A percentile compares a stretch with the other conserved stretches of the same genome.
phyloP scores from a whole-genome alignment of 2,113 vertebrate genomes.

The Lutjanus erythropterus region DNA sequence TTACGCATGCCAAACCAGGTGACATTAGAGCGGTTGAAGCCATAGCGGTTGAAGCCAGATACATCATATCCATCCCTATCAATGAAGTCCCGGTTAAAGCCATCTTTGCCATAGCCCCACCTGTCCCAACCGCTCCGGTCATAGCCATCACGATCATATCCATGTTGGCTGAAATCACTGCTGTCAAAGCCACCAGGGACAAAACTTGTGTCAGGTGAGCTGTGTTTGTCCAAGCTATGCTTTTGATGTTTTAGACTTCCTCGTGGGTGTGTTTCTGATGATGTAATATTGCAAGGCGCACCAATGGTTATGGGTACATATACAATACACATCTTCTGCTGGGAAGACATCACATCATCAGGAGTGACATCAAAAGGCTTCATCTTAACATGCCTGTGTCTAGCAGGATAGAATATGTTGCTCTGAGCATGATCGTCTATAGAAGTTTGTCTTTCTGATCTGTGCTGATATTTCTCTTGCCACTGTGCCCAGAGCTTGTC shows the following conservation, averaged over 20 bases:
- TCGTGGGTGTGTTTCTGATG: constrained; percentile 20
- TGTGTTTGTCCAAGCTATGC: neutral
- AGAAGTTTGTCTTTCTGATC: neutral
- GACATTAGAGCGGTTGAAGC: constrained; percentile 63
- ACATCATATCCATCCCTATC: constrained; percentile 66
- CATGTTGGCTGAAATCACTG: constrained; percentile 32
- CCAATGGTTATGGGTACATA: constrained; percentile 73
- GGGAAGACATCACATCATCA: constrained; percentile 49
- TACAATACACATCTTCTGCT: constrained; percentile 58
- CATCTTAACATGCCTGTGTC: constrained; percentile 55
- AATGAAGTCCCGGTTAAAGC: constrained; percentile 65
- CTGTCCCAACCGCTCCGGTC: constrained; percentile 60
- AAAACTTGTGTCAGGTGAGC: neutral
- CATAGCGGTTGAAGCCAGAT: constrained; percentile 67
- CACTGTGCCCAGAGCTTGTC: constrained; percentile 72
- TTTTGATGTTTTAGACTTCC: neutral
- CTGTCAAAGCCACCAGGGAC: neutral
- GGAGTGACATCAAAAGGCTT: constrained; percentile 65
- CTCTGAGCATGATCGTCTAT: neutral
- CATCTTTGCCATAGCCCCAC: constrained; percentile 43
- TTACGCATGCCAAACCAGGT: constrained; percentile 60
- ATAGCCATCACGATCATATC: constrained; percentile 46
- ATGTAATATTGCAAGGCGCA: constrained; percentile 70
- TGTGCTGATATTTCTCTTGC: constrained; percentile 64
- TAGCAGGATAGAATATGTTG: constrained; percentile 26